Evolutionary conservation across 2,113 vertebrate genomes (phyloP), one percentile per base, ranked within the genome.

Genomic region (Dermatemys mawii): DNA sequence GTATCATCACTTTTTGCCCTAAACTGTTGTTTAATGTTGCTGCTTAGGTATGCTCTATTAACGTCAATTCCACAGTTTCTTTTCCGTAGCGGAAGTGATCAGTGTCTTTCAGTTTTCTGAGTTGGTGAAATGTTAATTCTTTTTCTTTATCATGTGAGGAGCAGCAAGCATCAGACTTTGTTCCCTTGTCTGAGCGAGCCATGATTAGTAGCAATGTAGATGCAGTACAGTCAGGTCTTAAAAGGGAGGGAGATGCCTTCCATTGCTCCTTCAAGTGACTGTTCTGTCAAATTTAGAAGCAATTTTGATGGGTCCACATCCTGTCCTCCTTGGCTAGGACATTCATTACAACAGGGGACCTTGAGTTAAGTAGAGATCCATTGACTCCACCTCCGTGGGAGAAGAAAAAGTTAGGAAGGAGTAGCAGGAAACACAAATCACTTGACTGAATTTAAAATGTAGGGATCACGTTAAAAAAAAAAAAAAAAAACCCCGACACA

Each of bases 381-480:
- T 41, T 44, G 24, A 75, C 26, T 76, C 13, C 38, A 12, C 41
- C 24, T 76, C 41, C 6, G 19, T 70, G 63, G 63, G 60, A 38
- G 22, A 76, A 13, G 35, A 29, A 32, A 50, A 76, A 27, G 50
- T 55, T 76, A 83, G 46, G 11, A 84, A 81, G 70, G 83, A 87
- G 55, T 41, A 29, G 78, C 73, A 90, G 41, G n/a, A 35, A 86
- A 41, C 50, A 29, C 78, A 79, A 92, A 86, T 87, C 53, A 21
- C 16, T 50, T 32, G 84, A 60, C 6, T 44, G 79, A 78, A 79
- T 83, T 73, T 82, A 29, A 54, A 81, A 80, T 16, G 21, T 75
- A 84, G 67, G 41, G 94, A 89, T 86, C 46, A 50, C 11, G 48
- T 67, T 24, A 57, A 87, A 83, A 60, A 87, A 84, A 26, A 57